A percentile compares a stretch with the other conserved stretches of the same genome.
Evolutionary conservation across 1,140 invertebrate species (phyloP).

Genomic region (Leptopilina clavipes): DNA sequence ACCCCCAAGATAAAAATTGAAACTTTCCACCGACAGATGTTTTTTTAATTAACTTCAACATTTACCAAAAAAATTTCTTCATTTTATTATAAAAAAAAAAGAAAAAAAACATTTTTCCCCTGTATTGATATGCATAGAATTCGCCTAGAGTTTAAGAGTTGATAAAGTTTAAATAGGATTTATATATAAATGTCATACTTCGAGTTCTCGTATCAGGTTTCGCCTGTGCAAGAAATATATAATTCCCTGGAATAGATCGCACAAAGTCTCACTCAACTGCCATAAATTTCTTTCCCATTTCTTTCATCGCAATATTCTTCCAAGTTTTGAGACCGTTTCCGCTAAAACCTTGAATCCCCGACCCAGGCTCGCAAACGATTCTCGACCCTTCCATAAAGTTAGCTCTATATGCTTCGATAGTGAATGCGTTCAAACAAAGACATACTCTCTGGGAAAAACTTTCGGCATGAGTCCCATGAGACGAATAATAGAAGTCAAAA

Average conservation of each 20-base stretch:
- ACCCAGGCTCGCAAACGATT: conserved; percentile 53
- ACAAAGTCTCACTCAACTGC: conserved; percentile 64
- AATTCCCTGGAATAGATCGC: conserved; percentile 65
- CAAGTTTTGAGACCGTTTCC: conserved; percentile 67
- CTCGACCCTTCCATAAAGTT: conserved; percentile 54
- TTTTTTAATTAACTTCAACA: too few species aligned
- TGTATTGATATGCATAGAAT: neutral
- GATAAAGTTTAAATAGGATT: conserved; percentile 11
- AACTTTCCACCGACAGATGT: too few species aligned
- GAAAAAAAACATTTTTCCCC: neutral
- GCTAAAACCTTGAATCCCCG: conserved; percentile 65
- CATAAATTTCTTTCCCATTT: conserved; percentile 65
- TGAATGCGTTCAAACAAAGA: conserved; percentile 59
- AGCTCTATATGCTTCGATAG: conserved; percentile 52
- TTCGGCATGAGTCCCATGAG: conserved; percentile 38
- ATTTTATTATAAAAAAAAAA: too few species aligned
- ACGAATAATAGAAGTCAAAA: conserved; percentile 5
- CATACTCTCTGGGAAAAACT: conserved; percentile 46
- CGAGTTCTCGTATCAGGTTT: neutral
- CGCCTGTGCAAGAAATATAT: conserved; percentile 51
- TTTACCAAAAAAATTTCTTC: too few species aligned
- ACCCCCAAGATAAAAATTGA: too few species aligned
- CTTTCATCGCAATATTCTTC: conserved; percentile 58
- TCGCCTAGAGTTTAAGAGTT: neutral
- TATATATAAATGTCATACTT: conserved; percentile 14